phyloP scores from a whole-genome alignment of 1,140 invertebrate species.

The Neodiprion virginianus region DNA sequence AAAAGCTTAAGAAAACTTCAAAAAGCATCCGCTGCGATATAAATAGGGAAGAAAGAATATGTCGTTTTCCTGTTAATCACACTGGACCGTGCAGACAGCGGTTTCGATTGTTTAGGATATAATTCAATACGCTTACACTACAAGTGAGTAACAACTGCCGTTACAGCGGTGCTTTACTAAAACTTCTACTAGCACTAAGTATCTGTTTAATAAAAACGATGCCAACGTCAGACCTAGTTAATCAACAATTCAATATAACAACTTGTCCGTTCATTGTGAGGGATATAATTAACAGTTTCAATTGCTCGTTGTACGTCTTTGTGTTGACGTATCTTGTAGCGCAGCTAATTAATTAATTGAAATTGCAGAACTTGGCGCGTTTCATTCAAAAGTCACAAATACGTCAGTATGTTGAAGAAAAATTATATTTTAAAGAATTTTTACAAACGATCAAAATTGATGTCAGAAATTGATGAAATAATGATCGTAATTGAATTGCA shows the following conservation, averaged over 20 bases:
- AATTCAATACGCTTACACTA: no score
- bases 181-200: no score
- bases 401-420: background rate
- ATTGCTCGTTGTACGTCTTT: constrained; percentile 3
- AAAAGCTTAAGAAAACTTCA: no score
- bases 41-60: background rate
- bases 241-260: no score
- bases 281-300: background rate
- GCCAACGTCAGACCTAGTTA: no score
- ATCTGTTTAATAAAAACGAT: no score
- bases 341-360: background rate
- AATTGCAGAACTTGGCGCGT: background rate
- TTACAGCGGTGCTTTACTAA: background rate
- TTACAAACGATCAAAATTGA: no score
- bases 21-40: background rate
- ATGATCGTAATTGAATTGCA: no score
- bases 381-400: background rate
- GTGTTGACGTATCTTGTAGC: background rate
- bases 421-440: background rate
- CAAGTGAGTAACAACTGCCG: background rate
- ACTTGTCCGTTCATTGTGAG: background rate
- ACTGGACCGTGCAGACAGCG: background rate
- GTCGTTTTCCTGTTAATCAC: background rate
- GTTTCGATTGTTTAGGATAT: background rate
- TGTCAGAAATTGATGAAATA: no score